Evolutionary conservation across 1,140 invertebrate species (phyloP), one percentile per base, ranked within the genome.

Genomic region (Notospermus geniculatus): DNA sequence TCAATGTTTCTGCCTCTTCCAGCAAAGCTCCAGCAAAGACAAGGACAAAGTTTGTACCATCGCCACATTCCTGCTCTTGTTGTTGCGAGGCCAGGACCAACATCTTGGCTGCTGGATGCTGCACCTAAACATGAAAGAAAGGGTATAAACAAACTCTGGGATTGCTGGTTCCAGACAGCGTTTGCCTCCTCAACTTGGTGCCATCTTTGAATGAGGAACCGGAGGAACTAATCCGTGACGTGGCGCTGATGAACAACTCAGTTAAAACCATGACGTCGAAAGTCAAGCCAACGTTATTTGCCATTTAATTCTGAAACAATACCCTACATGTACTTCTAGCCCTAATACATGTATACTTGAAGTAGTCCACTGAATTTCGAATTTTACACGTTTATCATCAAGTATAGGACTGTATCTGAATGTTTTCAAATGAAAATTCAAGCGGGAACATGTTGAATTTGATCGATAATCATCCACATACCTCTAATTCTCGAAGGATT

Each of bases 11-110:
- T 2, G 97, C 94, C 59, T 87, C 86, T 82, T 97, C 93, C 4
- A 99, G 81, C 19, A 99, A 82, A 58, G 94, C 89, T 25, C 95
- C 95, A 71, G 92, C 90, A 67, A 99, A 86, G 4, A 98, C 90
- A 32, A 99, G 89, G 1, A 98, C 95, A 85, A 97, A 97, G 80
- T 99, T 99, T 9, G 97, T 99, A 46, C 95, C 96, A 86, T 99
- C 97, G 27, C 97, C 97, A 69, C 97, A 90, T 87, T 99, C 96
- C 75, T 95, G 88, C 83, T 99, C 95, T 83, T 99, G 96, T 90
- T 98, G 98, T 83, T 98, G 89, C 66, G 94, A 94, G 19, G 92
- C 95, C 71, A 98, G 82, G 7, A 98, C 91, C 81, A 99, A 88
- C 46, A 99, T 84, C 80, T 96, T 97, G n/a, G 95, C 97, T 53